These are phyloP conservation scores for Calameuta pallipes DNA, from an alignment of 2,888 invertebrate species.

Conservation along the genomic window DNA sequence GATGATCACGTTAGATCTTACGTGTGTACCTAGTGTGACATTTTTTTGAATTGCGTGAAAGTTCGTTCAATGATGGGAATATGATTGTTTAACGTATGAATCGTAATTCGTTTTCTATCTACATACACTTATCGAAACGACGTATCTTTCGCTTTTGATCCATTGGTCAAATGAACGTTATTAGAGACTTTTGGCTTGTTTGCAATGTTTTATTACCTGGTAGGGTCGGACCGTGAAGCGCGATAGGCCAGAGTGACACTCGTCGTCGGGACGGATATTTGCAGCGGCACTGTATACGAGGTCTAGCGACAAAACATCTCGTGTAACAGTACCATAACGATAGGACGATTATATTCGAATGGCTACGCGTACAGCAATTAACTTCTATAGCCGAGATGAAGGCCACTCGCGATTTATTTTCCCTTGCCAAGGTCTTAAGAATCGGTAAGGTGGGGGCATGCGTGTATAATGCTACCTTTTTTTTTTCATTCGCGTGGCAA, in stretches of 20 bases:
- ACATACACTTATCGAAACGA: background rate
- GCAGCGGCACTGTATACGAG: background rate
- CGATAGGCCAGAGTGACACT: background rate
- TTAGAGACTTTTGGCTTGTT: background rate
- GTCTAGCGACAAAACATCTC: conserved; percentile 34
- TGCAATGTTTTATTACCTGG: background rate
- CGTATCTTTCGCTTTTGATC: background rate
- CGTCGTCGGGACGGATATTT: background rate
- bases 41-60: conserved; percentile 5
- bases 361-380: conserved; percentile 34
- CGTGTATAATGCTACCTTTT: background rate
- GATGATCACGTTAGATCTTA: background rate
- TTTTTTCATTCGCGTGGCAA: background rate
- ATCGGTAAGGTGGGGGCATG: background rate
- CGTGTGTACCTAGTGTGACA: background rate
- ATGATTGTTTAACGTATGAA: background rate
- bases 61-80: conserved; percentile 11
- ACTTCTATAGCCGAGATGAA: conserved; percentile 34
- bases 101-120: conserved; percentile 30
- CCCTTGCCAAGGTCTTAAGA: conserved; percentile 35
- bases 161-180: background rate
- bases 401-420: conserved; percentile 43
- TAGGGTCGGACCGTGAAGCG: background rate
- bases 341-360: conserved; percentile 42
- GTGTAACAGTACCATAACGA: conserved; percentile 44